Evolutionary conservation across 1,140 invertebrate species (phyloP), one percentile per base, ranked within the genome.

Genomic region (Nephila pilipes): DNA sequence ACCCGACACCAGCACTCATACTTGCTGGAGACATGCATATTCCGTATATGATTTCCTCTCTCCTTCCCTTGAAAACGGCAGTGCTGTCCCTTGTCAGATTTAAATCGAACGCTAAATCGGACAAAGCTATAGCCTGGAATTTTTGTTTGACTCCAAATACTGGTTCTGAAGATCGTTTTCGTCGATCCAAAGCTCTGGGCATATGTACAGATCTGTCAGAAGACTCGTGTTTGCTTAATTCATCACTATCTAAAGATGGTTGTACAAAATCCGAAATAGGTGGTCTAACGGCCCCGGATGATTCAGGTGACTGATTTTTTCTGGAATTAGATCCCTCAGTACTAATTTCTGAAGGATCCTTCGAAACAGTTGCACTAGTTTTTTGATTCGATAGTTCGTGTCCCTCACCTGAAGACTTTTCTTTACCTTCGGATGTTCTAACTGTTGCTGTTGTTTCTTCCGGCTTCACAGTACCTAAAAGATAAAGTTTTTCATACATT

Each of bases 21-120:
- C 98, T 97, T 0, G 98, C 97, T 55, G 98, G 97, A 0, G 98
- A 98, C 95, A 99, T 96, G 94, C 98, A 99, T 57, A 99, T 98
- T 55, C 98, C 98, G 95, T 93, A 93, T 46, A 99, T 97, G 0
- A 98, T 94, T 22, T 96, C 97, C 95, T 98, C 98, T 65, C 97
- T 96, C 94, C 97, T 96, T 46, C 98, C 98, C 95, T 98, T 97
- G 95, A 98, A 98, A 55, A 94, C 69, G 25, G 87, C 83, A 1
- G 93, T 97, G 25, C 94, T 94, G 95, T 98, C 97, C n/a, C 97
- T 96, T 58, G 97, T 97, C 32, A 96, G 96, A 94, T 98, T 97
- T 0, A 98, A 98, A 94, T 97, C 98, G 95, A 99, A 99, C 22
- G 97, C 98, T 32, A 99, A 95, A 95, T 99, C 98, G 20, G 98